Evolutionary conservation across 2,888 invertebrate genomes (phyloP).

Genomic region (Gisinianus flammeolus): DNA sequence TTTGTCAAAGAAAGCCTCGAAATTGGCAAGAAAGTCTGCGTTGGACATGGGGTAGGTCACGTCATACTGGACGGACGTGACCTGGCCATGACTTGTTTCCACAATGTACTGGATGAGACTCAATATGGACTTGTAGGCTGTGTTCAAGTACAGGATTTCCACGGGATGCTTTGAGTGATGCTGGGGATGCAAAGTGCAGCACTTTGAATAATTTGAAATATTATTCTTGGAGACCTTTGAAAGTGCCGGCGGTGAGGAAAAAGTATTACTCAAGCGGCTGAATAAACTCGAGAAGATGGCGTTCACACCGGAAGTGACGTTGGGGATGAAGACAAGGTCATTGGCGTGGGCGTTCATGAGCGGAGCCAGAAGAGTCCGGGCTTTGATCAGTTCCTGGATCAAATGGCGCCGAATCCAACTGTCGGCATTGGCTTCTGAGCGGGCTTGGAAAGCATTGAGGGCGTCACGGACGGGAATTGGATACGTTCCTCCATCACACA

Average conservation of each 20-base stretch:
- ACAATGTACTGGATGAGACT: conserved; percentile 42
- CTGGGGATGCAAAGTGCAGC: too few relatives aligned
- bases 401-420: background rate
- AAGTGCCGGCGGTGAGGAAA: too few relatives aligned
- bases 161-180: too few relatives aligned
- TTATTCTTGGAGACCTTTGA: too few relatives aligned
- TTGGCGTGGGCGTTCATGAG: too few relatives aligned
- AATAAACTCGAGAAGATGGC: conserved; percentile 46
- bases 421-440: background rate
- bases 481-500: background rate
- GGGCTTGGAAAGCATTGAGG: background rate
- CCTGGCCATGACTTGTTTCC: background rate
- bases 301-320: conserved; percentile 42
- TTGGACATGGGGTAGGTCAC: background rate
- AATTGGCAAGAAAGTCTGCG: background rate
- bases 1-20: conserved; percentile 15
- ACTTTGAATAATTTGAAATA: too few relatives aligned
- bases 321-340: conserved; percentile 41
- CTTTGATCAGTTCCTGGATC: too few relatives aligned
- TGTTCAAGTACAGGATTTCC: conserved; percentile 47
- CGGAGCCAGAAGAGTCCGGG: too few relatives aligned
- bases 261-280: background rate
- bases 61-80: background rate
- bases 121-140: conserved; percentile 45
- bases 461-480: background rate